Evolutionary conservation across 2,113 vertebrate species (phyloP).

Genomic region (Gasterosteus nipponicus): DNA sequence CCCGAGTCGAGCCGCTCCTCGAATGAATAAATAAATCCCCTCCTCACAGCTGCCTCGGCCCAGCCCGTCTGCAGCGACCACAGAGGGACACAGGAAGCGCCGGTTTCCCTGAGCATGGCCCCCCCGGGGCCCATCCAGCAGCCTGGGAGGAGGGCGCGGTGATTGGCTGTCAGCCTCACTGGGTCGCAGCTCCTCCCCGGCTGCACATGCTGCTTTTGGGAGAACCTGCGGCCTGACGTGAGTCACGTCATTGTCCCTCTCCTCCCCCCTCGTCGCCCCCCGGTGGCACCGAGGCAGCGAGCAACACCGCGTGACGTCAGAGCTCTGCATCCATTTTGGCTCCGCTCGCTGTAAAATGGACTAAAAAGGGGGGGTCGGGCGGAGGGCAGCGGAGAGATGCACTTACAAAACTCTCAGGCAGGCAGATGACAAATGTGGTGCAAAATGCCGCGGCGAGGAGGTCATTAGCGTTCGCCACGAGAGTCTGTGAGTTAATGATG

Average conservation of each 20-base stretch:
- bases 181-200: constrained; percentile 33
- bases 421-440: background rate
- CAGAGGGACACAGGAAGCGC: constrained; percentile 31
- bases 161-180: constrained; percentile 37
- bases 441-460: background rate
- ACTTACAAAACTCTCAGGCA: background rate
- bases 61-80: constrained; percentile 10
- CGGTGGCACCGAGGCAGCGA: constrained; percentile 55
- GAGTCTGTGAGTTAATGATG: background rate
- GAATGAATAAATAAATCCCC: background rate
- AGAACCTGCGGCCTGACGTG: constrained; percentile 44
- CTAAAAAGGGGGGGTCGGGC: constrained; percentile 38
- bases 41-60: background rate
- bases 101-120: constrained; percentile 37
- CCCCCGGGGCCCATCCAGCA: background rate
- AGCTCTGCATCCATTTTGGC: constrained; percentile 68
- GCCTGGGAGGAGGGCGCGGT: constrained; percentile 16
- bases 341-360: constrained; percentile 51
- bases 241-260: constrained; percentile 31
- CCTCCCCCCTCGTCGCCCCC: constrained; percentile 16
- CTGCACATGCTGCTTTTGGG: constrained; percentile 40
- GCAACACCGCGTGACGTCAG: constrained; percentile 70
- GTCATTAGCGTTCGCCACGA: constrained; percentile 3
- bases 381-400: constrained; percentile 32
- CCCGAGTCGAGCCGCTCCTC: background rate